phyloP scores from a whole-genome alignment of 2,113 vertebrate genomes.

The Tupaia tana region DNA sequence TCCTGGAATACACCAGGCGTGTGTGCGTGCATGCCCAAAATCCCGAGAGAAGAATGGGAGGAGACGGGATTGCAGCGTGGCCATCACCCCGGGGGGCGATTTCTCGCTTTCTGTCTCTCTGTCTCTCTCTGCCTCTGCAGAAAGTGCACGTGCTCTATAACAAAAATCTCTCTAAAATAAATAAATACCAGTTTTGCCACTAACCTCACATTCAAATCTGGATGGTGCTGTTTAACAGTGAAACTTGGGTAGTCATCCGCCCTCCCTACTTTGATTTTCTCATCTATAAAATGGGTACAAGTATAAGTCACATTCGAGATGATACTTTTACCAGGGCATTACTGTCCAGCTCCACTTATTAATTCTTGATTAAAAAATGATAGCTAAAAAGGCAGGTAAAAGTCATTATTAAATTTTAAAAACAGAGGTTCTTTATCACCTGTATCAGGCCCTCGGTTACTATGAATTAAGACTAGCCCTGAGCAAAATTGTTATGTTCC shows the following conservation, averaged over 20 bases:
- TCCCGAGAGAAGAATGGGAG: too few relatives aligned
- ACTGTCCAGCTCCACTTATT: not conserved
- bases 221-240: not conserved
- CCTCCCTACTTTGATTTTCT: slow-evolving; percentile 22
- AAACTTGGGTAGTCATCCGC: not conserved
- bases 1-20: too few relatives aligned
- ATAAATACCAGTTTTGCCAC: not conserved
- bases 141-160: too few relatives aligned
- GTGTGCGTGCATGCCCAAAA: too few relatives aligned
- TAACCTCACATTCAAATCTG: not conserved
- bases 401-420: not conserved
- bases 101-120: too few relatives aligned
- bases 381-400: slow-evolving; percentile 9
- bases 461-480: not conserved
- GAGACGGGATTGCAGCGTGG: too few relatives aligned
- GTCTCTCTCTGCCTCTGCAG: too few relatives aligned
- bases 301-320: not conserved
- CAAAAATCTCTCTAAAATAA: too few relatives aligned
- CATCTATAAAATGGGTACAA: slow-evolving; percentile 22
- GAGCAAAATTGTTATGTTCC: not conserved
- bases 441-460: not conserved
- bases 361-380: not conserved
- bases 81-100: too few relatives aligned
- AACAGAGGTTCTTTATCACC: not conserved
- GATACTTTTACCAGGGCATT: not conserved